Evolutionary conservation across 2,113 vertebrate species (phyloP).

Genomic region (Mastomys natalensis): DNA sequence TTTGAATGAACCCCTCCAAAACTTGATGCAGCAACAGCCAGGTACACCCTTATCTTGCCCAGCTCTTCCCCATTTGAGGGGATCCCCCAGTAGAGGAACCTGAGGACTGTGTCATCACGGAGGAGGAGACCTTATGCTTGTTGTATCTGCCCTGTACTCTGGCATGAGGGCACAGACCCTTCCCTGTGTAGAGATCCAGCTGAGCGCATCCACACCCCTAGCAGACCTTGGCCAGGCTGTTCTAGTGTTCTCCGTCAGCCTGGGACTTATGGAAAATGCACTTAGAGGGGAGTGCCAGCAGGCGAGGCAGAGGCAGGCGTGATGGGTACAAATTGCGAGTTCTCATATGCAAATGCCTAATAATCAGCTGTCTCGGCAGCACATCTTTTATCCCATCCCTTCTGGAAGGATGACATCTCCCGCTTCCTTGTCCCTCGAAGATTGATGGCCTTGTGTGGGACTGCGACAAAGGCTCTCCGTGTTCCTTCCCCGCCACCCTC

Average conservation of each 20-base stretch:
- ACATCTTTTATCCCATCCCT: constrained; percentile 70
- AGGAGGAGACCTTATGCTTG: accelerated
- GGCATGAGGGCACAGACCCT: not conserved
- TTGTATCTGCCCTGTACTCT: not conserved
- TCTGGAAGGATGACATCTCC: constrained; percentile 73
- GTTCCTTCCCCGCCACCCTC: constrained; percentile 3
- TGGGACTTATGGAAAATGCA: not conserved
- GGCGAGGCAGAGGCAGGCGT: not conserved
- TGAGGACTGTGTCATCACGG: accelerated
- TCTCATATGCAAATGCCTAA: constrained; percentile 70
- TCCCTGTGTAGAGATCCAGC: not conserved
- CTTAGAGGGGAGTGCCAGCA: not conserved
- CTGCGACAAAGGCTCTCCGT: not conserved
- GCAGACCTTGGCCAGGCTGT: not conserved
- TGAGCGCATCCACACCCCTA: no score
- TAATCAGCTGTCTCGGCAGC: constrained; percentile 66
- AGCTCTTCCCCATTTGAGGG: accelerated
- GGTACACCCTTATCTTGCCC: not conserved
- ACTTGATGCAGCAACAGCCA: accelerated
- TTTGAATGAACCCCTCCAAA: not conserved
- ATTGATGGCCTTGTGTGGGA: constrained; percentile 62
- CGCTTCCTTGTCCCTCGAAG: constrained; percentile 59
- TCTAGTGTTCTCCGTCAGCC: not conserved
- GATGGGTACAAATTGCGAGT: constrained; percentile 66
- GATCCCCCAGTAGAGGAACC: not conserved